Evolutionary conservation across 2,113 vertebrate genomes (phyloP).

Genomic region (Phylloscopus trochilus): DNA sequence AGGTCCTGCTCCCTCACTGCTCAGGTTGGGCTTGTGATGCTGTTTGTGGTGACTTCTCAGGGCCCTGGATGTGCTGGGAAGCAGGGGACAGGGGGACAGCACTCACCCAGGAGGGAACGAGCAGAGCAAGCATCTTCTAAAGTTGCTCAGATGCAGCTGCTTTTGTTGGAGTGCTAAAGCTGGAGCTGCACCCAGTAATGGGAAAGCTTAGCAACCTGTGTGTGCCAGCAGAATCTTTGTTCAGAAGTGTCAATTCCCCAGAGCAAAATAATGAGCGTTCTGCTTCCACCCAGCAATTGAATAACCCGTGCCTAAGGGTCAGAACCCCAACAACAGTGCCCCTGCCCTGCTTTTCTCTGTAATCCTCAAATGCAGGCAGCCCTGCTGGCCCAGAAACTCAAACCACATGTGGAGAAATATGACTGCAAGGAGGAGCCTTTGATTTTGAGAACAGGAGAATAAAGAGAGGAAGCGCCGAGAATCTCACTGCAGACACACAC

Average conservation of each 20-base stretch:
- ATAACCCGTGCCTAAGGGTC: neutral
- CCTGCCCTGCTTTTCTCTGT: neutral
- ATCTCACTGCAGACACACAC: accelerated
- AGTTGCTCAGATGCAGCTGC: neutral
- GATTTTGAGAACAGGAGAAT: neutral
- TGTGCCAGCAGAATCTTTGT: neutral
- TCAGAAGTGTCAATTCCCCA: neutral
- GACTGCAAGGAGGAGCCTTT: neutral
- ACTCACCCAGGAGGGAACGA: accelerated
- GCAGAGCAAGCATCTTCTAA: neutral
- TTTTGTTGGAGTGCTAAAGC: neutral
- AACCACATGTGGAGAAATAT: neutral
- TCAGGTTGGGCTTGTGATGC: neutral
- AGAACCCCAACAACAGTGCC: neutral
- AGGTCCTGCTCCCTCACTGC: neutral
- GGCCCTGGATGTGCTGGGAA: neutral
- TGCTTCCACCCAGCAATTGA: neutral
- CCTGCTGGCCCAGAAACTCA: neutral
- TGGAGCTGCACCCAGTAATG: neutral
- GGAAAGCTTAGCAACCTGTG: neutral
- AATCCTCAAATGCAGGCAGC: neutral
- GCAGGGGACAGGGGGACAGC: neutral
- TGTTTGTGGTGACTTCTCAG: neutral
- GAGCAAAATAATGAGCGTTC: neutral
- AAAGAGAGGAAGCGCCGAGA: neutral